phyloP scores from a whole-genome alignment of 1,140 invertebrate genomes.

The Nymphalis io region DNA sequence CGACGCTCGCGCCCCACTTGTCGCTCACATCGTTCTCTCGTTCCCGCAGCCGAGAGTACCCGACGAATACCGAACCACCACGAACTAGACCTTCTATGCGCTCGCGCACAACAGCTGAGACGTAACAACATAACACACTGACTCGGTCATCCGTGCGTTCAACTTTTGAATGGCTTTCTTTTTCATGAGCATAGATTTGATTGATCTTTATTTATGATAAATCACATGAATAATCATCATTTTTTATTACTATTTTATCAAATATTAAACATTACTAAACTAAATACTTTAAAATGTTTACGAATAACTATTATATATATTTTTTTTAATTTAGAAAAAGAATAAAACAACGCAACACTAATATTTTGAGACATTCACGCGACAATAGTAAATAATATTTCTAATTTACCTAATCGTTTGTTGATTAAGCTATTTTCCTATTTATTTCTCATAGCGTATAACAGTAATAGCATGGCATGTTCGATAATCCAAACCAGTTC shows the following conservation, averaged over 20 bases:
- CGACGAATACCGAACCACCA: slow-evolving; percentile 58
- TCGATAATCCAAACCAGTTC: slow-evolving; percentile 43
- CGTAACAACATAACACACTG: slow-evolving; percentile 80
- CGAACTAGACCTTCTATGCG: slow-evolving; percentile 79
- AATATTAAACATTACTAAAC: too few relatives aligned
- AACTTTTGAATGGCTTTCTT: slow-evolving; percentile 80
- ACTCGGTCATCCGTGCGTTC: slow-evolving; percentile 80
- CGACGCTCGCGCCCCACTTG: slow-evolving; percentile 76
- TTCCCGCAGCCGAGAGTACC: slow-evolving; percentile 58
- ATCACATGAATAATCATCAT: slow-evolving; percentile 13
- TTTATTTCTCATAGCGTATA: neutral
- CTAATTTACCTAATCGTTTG: too few relatives aligned
- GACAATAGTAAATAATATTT: too few relatives aligned
- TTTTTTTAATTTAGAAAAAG: neutral
- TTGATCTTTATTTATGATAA: slow-evolving; percentile 33
- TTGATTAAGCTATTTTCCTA: too few relatives aligned
- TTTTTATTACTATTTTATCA: neutral
- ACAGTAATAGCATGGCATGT: slow-evolving; percentile 11
- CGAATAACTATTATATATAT: too few relatives aligned
- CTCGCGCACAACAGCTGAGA: slow-evolving; percentile 74
- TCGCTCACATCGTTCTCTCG: slow-evolving; percentile 59
- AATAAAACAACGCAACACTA: too few relatives aligned
- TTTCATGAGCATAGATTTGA: slow-evolving; percentile 54
- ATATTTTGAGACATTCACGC: neutral
- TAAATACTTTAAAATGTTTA: too few relatives aligned